A percentile compares a stretch with the other conserved stretches of the same genome.
Conservation (phyloP, 2,113 vertebrate species). For the Colaptes auratus region DNA sequence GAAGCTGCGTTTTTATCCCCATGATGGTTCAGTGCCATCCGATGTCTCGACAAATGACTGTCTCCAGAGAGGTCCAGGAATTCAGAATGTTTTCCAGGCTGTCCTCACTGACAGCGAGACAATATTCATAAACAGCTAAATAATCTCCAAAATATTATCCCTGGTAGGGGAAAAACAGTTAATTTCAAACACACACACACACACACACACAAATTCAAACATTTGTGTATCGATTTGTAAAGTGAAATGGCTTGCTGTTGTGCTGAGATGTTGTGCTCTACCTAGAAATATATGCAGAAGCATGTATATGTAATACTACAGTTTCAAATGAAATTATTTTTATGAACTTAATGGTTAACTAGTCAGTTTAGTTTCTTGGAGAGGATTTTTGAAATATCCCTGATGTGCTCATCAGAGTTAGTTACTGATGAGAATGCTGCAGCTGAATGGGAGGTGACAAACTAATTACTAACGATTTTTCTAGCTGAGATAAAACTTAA, state of each 20-base stretch:
- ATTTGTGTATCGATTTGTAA: not conserved
- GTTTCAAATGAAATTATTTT: not conserved
- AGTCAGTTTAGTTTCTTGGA: not conserved
- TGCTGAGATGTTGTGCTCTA: not conserved
- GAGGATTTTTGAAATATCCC: not conserved
- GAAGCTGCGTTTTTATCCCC: rapidly evolving
- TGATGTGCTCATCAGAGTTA: not conserved
- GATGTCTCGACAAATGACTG: not conserved
- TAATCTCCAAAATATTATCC: not conserved
- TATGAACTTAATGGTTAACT: not conserved
- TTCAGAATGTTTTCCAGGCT: too few species aligned
- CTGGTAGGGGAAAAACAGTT: rapidly evolving
- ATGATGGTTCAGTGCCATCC: rapidly evolving
- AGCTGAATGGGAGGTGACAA: not conserved
- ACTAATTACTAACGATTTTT: not conserved
- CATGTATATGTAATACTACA: rapidly evolving
- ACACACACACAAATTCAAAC: not conserved
- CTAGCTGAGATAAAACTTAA: not conserved
- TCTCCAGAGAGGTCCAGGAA: not conserved
- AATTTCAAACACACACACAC: not conserved
- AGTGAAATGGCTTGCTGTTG: too few species aligned
- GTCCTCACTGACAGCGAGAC: not conserved
- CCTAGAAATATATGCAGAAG: not conserved
- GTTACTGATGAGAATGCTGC: not conserved
- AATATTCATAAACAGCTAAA: rapidly evolving